Conservation (phyloP, 2,888 invertebrate species). For the Sclerodermus sp. region DNA sequence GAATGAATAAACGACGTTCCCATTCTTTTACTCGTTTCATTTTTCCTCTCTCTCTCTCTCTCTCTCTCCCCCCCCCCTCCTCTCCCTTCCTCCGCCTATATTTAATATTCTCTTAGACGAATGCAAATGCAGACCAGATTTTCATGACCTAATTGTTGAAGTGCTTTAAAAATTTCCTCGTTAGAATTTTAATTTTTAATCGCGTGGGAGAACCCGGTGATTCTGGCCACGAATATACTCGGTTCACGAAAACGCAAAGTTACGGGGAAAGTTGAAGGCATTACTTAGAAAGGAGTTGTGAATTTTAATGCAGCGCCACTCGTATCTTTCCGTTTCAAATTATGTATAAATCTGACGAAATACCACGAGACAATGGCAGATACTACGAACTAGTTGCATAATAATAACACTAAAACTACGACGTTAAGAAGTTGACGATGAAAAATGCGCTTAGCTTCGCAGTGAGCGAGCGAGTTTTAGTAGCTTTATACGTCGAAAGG, state of each 20-base stretch:
- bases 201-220: conserved; percentile 15
- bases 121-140: too few relatives aligned
- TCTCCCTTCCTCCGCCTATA: background rate
- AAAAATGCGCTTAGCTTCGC: too few relatives aligned
- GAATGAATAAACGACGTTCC: too few relatives aligned
- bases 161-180: conserved; percentile 9
- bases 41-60: background rate
- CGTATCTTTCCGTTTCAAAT: conserved; percentile 12
- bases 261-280: conserved; percentile 22
- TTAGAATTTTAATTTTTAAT: conserved; percentile 27
- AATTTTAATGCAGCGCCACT: conserved; percentile 12
- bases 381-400: too few relatives aligned
- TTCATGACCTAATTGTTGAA: conserved; percentile 13
- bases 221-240: too few relatives aligned
- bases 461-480: too few relatives aligned
- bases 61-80: background rate
- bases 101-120: background rate
- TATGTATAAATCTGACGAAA: conserved; percentile 11
- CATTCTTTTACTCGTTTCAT: background rate
- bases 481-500: too few relatives aligned
- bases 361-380: background rate
- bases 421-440: too few relatives aligned
- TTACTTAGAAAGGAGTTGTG: conserved; percentile 21
- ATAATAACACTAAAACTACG: too few relatives aligned
- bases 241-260: conserved; percentile 21